A percentile compares a stretch with the other conserved stretches of the same genome.
These are phyloP conservation scores for Thysanoteuthis rhombus DNA, from an alignment of 2,888 invertebrate genomes.

Conservation along the genomic window DNA sequence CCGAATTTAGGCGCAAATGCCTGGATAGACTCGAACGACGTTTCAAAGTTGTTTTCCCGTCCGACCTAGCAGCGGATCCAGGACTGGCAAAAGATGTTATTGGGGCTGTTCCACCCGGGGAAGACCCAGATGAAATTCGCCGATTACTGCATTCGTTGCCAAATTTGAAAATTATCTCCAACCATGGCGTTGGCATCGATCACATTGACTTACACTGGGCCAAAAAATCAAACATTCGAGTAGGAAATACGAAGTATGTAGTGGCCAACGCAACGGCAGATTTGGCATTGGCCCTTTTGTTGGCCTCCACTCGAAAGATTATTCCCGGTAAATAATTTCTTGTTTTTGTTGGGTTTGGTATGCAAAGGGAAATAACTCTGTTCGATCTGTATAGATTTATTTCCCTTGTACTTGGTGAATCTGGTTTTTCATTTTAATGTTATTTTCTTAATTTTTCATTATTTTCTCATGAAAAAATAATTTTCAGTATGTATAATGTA, in stretches of 20 bases:
- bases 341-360: no score
- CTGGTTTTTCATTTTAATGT: no score
- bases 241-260: background rate
- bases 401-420: no score
- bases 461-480: no score
- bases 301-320: background rate
- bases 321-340: background rate
- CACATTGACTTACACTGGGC: constrained; percentile 16
- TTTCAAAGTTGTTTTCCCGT: background rate
- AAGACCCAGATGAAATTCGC: background rate
- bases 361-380: no score
- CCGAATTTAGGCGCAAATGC: background rate
- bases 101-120: background rate
- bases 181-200: background rate
- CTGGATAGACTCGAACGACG: background rate
- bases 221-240: background rate
- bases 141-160: background rate
- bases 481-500: no score
- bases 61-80: background rate
- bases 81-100: background rate
- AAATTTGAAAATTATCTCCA: constrained; percentile 15
- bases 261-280: background rate
- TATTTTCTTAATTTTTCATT: no score
- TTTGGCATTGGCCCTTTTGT: background rate
- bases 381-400: no score